Conservation (phyloP, 2,797 vertebrate species). For the Chiroxiphia lanceolata region DNA sequence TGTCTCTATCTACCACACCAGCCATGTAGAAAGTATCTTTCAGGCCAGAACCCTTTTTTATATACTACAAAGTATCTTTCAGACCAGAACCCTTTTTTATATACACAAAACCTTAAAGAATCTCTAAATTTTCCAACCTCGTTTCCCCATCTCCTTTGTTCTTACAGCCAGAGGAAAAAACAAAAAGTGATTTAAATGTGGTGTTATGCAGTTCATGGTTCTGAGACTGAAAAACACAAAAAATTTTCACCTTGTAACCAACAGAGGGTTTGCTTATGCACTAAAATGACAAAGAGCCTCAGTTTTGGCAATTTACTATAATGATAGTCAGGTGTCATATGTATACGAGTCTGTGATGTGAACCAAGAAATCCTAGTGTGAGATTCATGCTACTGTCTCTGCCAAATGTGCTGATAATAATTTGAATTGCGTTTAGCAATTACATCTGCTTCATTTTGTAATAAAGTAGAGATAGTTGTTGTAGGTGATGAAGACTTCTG, state of each 20-base stretch:
- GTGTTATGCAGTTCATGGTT: accelerated
- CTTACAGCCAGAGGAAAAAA: background rate
- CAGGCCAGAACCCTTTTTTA: background rate
- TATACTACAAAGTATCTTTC: background rate
- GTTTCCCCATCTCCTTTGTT: background rate
- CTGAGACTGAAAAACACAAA: background rate
- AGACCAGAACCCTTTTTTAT: background rate
- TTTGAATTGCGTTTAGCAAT: background rate
- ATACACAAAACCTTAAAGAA: background rate
- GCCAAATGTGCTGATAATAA: background rate
- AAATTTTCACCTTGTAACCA: background rate
- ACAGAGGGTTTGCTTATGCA: background rate
- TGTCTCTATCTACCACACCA: background rate
- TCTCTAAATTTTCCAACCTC: background rate
- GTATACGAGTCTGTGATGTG: background rate
- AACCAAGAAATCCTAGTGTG: background rate
- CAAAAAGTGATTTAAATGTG: background rate
- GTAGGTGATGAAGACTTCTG: background rate
- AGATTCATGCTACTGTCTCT: background rate
- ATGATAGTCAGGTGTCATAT: background rate
- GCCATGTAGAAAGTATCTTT: background rate
- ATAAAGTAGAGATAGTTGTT: background rate
- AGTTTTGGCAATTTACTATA: background rate
- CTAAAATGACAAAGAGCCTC: background rate
- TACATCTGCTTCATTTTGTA: background rate